Conservation (phyloP, 2,888 invertebrate genomes). For the Thysanoteuthis rhombus region DNA sequence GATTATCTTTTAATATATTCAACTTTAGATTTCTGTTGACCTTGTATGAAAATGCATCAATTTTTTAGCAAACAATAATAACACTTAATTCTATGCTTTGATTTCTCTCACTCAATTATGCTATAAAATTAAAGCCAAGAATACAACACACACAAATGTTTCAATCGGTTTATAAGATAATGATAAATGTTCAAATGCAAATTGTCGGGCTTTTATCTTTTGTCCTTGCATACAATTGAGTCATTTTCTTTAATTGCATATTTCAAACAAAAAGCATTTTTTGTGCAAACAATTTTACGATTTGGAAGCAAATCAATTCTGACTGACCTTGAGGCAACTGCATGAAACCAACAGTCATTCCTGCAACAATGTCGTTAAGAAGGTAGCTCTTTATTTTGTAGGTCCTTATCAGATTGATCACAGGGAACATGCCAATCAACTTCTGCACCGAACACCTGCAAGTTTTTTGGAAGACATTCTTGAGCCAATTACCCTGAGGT, state of each 20-base stretch:
- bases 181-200: not conserved
- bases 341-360: conserved; percentile 24
- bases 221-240: too few species aligned
- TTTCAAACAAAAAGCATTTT: too few species aligned
- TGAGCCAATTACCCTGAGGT: not conserved
- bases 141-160: not conserved
- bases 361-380: not conserved
- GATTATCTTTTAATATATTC: too few species aligned
- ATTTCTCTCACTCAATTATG: too few species aligned
- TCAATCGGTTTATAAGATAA: not conserved
- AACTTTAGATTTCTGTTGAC: too few species aligned
- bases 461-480: not conserved
- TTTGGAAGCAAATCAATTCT: not conserved
- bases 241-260: not conserved
- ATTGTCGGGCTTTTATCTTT: too few species aligned
- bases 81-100: too few species aligned
- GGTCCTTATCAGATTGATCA: not conserved
- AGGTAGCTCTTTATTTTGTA: not conserved
- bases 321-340: conserved; percentile 28
- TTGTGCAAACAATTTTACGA: not conserved
- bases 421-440: not conserved
- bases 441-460: not conserved
- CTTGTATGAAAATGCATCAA: too few species aligned
- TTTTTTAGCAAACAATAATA: too few species aligned
- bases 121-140: too few species aligned